A percentile compares a stretch with the other conserved stretches of the same genome.
These are phyloP conservation scores for Lycophotia porphyrea DNA, from an alignment of 2,888 invertebrate species.

Conservation along the genomic window DNA sequence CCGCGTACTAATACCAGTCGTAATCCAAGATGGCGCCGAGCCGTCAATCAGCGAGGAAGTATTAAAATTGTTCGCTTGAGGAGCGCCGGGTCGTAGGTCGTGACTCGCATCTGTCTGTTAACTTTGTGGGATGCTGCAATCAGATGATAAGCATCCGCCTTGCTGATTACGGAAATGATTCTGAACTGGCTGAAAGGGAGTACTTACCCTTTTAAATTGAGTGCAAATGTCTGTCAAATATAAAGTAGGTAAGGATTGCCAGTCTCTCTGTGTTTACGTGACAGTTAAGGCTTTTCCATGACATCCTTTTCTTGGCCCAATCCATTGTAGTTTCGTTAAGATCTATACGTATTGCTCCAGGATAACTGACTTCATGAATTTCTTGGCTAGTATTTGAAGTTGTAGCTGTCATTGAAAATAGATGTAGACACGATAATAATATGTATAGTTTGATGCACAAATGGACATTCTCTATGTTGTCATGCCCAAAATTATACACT, in stretches of 20 bases:
- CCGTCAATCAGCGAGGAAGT: conserved; percentile 66
- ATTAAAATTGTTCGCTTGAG: conserved; percentile 62
- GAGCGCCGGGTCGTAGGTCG: conserved; percentile 31
- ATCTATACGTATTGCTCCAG: background rate
- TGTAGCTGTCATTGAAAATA: background rate
- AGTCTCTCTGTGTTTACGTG: background rate
- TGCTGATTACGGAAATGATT: conserved; percentile 33
- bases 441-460: background rate
- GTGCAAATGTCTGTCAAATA: conserved; percentile 32
- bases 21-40: conserved; percentile 51
- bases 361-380: background rate
- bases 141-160: conserved; percentile 40
- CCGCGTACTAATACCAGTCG: conserved; percentile 29
- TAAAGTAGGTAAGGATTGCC: background rate
- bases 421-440: background rate
- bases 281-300: background rate
- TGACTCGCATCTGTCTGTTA: conserved; percentile 59
- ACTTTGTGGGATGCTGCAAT: conserved; percentile 42
- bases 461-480: conserved; percentile 2
- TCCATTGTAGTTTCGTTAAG: background rate
- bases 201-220: conserved; percentile 35
- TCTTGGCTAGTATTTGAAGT: background rate
- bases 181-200: conserved; percentile 9
- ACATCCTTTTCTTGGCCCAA: background rate
- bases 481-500: background rate